Conservation (phyloP, 1,140 invertebrate species). For the Cataglyphis hispanica region DNA sequence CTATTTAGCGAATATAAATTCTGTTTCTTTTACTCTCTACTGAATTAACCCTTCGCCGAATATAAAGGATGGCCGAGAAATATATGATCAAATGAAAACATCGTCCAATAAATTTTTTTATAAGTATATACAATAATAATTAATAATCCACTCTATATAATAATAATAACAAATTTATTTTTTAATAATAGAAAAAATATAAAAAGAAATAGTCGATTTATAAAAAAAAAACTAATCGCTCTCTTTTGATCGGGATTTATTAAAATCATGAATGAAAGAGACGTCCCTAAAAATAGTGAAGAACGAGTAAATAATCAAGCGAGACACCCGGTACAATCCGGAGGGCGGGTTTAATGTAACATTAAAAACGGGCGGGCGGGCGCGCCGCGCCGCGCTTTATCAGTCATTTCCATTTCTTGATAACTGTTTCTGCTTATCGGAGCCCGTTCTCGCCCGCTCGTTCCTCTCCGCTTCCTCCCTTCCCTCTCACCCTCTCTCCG, state of each 20-base stretch:
- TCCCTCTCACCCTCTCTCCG: not conserved
- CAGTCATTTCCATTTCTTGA: slow-evolving; percentile 87
- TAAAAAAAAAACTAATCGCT: not conserved
- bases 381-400: slow-evolving; percentile 79
- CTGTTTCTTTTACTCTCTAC: not conserved
- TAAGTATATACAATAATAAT: too few species aligned
- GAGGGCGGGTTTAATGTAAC: slow-evolving; percentile 68
- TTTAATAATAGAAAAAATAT: not conserved
- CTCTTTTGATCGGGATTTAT: not conserved
- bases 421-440: slow-evolving; percentile 86
- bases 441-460: slow-evolving; percentile 44
- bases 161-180: not conserved
- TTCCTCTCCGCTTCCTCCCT: slow-evolving; percentile 18
- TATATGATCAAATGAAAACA: not conserved
- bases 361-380: slow-evolving; percentile 74
- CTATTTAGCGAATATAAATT: slow-evolving; percentile 20
- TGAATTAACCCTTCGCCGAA: slow-evolving; percentile 30
- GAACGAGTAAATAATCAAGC: not conserved
- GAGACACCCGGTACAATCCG: slow-evolving; percentile 62
- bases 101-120: not conserved
- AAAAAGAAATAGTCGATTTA: not conserved
- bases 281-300: not conserved
- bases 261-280: slow-evolving; percentile 12
- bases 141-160: too few species aligned
- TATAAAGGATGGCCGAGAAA: slow-evolving; percentile 5